Percentiles rank a stretch among this genome's conserved stretches.
Conservation (phyloP, 30 jellyfish, hydroid and myxozoan species). For the Hydractinia echinata region DNA sequence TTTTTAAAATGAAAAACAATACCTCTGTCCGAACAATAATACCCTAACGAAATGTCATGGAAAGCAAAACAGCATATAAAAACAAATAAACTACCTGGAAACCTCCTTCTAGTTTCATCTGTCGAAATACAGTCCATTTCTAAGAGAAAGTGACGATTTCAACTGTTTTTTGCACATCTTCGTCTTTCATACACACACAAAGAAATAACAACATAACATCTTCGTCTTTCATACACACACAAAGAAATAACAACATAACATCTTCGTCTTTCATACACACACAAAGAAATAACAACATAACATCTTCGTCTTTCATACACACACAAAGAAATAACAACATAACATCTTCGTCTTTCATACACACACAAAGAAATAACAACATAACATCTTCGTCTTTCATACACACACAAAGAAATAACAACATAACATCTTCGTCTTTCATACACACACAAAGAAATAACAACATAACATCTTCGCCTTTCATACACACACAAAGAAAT, state of each 20-base stretch:
- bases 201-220: too few relatives aligned
- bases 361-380: not conserved
- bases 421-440: not conserved
- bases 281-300: not conserved
- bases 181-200: slow-evolving; percentile 3
- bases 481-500: not conserved
- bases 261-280: not conserved
- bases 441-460: not conserved
- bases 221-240: not conserved
- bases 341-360: not conserved
- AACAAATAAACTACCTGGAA: slow-evolving; percentile 67
- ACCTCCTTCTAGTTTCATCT: slow-evolving; percentile 96
- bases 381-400: not conserved
- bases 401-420: not conserved
- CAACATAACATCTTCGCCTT: not conserved
- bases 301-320: not conserved
- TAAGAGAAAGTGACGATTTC: slow-evolving; percentile 6
- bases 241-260: not conserved
- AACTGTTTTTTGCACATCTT: not conserved
- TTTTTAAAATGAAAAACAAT: too few relatives aligned
- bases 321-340: not conserved
- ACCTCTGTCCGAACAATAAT: too few relatives aligned
- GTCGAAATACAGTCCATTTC: slow-evolving; percentile 88
- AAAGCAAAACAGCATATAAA: not conserved
- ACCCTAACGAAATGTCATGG: not conserved